Percentiles rank a stretch among this genome's conserved stretches.
Conservation (phyloP, 1,140 invertebrate species). For the Euglossa dilemma region DNA sequence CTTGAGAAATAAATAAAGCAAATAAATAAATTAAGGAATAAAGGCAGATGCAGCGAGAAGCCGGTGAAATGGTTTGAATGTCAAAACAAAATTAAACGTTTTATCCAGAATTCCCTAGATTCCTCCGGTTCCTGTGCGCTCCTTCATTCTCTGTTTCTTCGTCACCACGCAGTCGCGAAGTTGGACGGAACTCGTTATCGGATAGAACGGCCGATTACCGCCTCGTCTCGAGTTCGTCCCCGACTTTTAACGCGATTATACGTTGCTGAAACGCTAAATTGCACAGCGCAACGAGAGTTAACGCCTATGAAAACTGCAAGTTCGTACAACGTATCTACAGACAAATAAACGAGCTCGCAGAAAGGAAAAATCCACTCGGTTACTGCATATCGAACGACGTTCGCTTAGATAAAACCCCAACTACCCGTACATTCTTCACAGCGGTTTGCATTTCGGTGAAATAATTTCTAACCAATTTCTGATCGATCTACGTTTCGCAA, state of each 20-base stretch:
- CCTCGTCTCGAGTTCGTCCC: constrained; percentile 65
- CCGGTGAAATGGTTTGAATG: not conserved
- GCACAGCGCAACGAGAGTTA: constrained; percentile 63
- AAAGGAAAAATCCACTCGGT: not conserved
- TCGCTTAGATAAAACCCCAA: too few relatives aligned
- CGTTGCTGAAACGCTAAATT: constrained; percentile 67
- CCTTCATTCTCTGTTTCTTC: constrained; percentile 58
- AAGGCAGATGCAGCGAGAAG: not conserved
- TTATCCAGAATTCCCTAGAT: constrained; percentile 21
- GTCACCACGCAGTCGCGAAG: constrained; percentile 59
- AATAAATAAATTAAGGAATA: not conserved
- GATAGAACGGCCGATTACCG: constrained; percentile 68
- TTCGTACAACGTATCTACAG: constrained; percentile 39
- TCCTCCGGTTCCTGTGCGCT: constrained; percentile 24
- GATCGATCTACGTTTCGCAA: too few relatives aligned
- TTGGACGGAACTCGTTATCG: constrained; percentile 69
- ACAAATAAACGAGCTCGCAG: constrained; percentile 11
- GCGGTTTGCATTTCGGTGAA: too few relatives aligned
- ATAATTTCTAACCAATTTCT: too few relatives aligned
- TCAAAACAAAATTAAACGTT: constrained; percentile 45
- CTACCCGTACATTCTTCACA: too few relatives aligned
- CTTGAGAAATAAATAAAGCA: too few relatives aligned
- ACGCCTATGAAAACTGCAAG: constrained; percentile 59
- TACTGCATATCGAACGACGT: not conserved
- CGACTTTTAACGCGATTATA: constrained; percentile 70